A percentile compares a stretch with the other conserved stretches of the same genome.
phyloP scores from a whole-genome alignment of 2,888 invertebrate genomes.

The Eristalis intricaria region DNA sequence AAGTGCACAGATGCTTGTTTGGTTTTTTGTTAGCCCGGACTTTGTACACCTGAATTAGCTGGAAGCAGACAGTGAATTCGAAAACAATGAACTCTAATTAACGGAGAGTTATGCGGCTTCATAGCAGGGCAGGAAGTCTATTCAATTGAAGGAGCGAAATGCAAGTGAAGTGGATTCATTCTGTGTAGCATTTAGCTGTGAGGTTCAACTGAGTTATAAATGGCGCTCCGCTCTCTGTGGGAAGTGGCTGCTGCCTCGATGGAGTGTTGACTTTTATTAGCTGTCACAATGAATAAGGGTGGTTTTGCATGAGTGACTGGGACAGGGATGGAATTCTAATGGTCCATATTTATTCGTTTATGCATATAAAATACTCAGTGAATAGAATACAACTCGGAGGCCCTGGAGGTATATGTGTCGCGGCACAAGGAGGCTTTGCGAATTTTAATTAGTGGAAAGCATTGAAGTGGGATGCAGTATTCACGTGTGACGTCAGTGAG shows the following conservation, averaged over 20 bases:
- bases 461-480: too few species aligned
- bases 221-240: background rate
- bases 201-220: background rate
- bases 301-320: background rate
- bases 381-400: background rate
- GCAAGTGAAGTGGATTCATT: background rate
- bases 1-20: background rate
- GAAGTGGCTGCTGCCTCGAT: background rate
- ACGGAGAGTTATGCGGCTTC: background rate
- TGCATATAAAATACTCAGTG: background rate
- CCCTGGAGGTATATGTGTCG: too few species aligned
- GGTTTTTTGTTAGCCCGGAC: background rate
- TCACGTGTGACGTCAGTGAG: too few species aligned
- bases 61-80: background rate
- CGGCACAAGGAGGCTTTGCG: too few species aligned
- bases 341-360: background rate
- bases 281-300: background rate
- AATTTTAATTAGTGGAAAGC: too few species aligned
- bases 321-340: background rate
- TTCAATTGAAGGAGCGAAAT: background rate
- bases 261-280: background rate
- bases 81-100: background rate
- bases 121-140: background rate
- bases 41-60: background rate
- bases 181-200: slow-evolving; percentile 4